Base-by-base conservation (phyloP, 2,113 vertebrate species). In the Phaethornis superciliosus region DNA sequence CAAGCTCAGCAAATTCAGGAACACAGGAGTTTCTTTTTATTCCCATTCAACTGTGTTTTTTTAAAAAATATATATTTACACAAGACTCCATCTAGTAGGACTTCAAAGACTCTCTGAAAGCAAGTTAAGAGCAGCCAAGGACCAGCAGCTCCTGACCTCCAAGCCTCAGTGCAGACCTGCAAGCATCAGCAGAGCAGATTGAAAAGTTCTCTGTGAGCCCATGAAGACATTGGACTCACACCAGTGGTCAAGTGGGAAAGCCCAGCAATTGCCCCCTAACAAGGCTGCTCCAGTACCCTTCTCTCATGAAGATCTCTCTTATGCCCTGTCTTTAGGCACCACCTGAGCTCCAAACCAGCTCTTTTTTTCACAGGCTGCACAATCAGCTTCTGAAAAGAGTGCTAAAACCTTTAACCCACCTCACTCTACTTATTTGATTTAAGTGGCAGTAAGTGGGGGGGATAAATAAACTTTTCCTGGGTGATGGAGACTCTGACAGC, bases 361-460 rank as follows among this genome's bases (percentile, higher is more conserved):
- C n/a, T 65, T 96, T 97, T 94, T 95, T 95, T 94, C 93, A 85
- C 30, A 24, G n/a, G 69, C 92, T 83, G 37, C 44, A 55, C 81
- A 92, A 82, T 76, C 64, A 89, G 81, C 63, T 98, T 98, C 97
- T 95, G 88, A 96, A 98, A 95, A 92, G 96, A 86, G 58, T 92
- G 82, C 82, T 98, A 97, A 98, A 98, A 98, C 96, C 97, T 98
- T 98, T 93, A 59, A 51, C 85, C 93, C 77, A 60, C 79, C 89
- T 78, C 80, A 49, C 95, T 87, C 80, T 95, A 95, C 98, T 98
- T 98, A 98, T 98, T 93, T 95, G 97, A 98, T 97, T 95, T 97
- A 97, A 94, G 86, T 49, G n/a, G 59, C 49, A 75, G 72, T 46
- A 85, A 56, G 15, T 52, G 17, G 65, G 37, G 32, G 49, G 32